These are phyloP conservation scores for Haliaeetus leucogaster DNA, from an alignment of 2,113 vertebrate species.

Conservation along the genomic window DNA sequence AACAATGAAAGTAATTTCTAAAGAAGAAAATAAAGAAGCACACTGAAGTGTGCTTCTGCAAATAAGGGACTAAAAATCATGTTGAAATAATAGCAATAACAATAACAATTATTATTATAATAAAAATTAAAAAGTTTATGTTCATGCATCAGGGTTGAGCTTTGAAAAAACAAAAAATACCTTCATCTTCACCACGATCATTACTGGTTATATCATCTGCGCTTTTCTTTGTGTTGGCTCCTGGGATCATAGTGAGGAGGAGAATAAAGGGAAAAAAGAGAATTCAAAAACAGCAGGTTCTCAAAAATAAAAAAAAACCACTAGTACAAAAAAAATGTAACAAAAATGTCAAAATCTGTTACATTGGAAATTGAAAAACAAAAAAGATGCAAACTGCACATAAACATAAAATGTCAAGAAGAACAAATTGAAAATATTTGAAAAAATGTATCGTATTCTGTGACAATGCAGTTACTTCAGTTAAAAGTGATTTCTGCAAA, in stretches of 20 bases:
- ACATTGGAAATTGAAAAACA: slow-evolving; percentile 60
- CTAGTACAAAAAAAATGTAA: slow-evolving; percentile 62
- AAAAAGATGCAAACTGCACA: slow-evolving; percentile 67
- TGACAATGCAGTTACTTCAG: slow-evolving; percentile 54
- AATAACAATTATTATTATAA: slow-evolving; percentile 38
- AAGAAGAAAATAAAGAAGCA: slow-evolving; percentile 67
- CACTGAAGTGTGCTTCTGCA: slow-evolving; percentile 49
- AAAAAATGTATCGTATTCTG: slow-evolving; percentile 33
- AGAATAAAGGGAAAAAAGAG: slow-evolving; percentile 81
- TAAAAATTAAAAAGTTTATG: slow-evolving; percentile 62
- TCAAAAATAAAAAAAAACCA: slow-evolving; percentile 62
- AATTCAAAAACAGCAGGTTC: slow-evolving; percentile 79
- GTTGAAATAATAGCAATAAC: slow-evolving; percentile 57
- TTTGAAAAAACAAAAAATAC: slow-evolving; percentile 85
- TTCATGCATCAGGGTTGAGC: slow-evolving; percentile 83
- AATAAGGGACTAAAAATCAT: slow-evolving; percentile 50
- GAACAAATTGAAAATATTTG: slow-evolving; percentile 65
- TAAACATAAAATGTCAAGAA: slow-evolving; percentile 70
- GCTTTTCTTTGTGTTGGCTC: slow-evolving; percentile 87
- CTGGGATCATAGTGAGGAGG: slow-evolving; percentile 82
- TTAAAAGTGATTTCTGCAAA: slow-evolving; percentile 53
- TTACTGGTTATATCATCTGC: slow-evolving; percentile 89
- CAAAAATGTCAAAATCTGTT: slow-evolving; percentile 68
- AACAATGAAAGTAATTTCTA: slow-evolving; percentile 55
- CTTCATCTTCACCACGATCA: slow-evolving; percentile 87